These are phyloP conservation scores for Garrulus glandarius DNA, from an alignment of 2,797 vertebrate genomes.

Conservation along the genomic window DNA sequence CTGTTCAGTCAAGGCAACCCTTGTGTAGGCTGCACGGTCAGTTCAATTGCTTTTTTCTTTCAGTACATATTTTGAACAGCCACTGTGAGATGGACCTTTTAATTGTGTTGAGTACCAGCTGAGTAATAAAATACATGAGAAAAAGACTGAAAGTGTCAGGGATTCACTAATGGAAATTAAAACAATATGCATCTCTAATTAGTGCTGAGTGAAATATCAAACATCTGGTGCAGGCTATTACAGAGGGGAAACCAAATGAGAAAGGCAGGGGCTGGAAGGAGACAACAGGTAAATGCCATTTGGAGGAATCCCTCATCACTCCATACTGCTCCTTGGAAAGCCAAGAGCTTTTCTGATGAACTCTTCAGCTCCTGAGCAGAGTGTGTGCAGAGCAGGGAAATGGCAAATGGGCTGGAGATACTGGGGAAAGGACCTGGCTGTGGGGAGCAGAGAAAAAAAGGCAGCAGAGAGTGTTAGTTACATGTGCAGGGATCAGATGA, in stretches of 20 bases:
- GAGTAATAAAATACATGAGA: neutral
- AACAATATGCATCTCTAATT: neutral
- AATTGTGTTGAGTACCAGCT: neutral
- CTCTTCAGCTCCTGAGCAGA: neutral
- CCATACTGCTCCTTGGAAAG: neutral
- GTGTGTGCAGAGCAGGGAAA: neutral
- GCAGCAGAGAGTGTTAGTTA: neutral
- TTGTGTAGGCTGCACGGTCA: neutral
- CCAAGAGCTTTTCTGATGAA: neutral
- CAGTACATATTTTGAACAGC: neutral
- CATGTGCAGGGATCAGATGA: neutral
- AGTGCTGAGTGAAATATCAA: neutral
- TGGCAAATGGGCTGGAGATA: neutral
- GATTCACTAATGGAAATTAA: neutral
- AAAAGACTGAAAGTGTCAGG: neutral
- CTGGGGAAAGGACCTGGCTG: neutral
- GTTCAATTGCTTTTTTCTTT: neutral
- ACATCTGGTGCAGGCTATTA: slow-evolving; percentile 18
- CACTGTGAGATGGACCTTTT: neutral
- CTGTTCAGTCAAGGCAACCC: neutral
- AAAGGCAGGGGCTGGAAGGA: neutral
- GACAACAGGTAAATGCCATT: neutral
- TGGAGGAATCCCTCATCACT: neutral
- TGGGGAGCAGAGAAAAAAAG: neutral
- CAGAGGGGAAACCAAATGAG: neutral